These are phyloP conservation scores for Pseudochaenichthys georgianus DNA, from an alignment of 2,797 vertebrate species.

Conservation along the genomic window DNA sequence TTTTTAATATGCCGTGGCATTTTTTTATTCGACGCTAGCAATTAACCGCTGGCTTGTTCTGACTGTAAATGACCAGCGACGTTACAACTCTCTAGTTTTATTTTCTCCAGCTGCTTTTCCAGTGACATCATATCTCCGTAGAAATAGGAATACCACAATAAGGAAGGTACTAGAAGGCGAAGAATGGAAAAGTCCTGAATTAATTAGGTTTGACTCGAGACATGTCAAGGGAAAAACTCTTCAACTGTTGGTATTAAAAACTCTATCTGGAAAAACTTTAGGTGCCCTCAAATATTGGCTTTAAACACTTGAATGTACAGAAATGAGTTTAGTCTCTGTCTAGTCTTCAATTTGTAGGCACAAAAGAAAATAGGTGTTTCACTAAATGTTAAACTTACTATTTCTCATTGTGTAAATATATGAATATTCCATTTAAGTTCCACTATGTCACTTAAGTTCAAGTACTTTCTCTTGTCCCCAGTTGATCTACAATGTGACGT, in stretches of 20 bases:
- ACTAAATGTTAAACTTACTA: not conserved
- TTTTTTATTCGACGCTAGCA: constrained; percentile 42
- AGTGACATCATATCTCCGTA: constrained; percentile 46
- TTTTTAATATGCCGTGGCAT: constrained; percentile 38
- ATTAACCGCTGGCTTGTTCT: constrained; percentile 16
- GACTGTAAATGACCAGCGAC: constrained; percentile 32
- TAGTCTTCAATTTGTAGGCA: not conserved
- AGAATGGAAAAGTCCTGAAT: not conserved
- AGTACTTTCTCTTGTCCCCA: not conserved
- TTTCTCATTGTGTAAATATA: not conserved
- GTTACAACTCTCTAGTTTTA: constrained; percentile 15
- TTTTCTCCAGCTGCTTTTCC: constrained; percentile 35
- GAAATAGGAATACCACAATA: not conserved
- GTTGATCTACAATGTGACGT: not conserved
- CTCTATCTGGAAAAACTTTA: no score
- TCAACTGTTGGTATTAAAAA: no score
- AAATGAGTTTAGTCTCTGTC: not conserved
- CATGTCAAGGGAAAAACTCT: not conserved
- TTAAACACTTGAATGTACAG: not conserved
- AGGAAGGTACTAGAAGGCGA: not conserved
- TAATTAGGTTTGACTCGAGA: no score
- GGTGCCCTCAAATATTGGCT: not conserved
- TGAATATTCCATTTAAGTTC: not conserved
- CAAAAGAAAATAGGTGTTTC: not conserved
- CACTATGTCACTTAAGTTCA: not conserved